Percentiles rank a stretch among this genome's conserved stretches.
phyloP scores from a whole-genome alignment of 2,888 invertebrate genomes.

The Phytoseiulus persimilis region DNA sequence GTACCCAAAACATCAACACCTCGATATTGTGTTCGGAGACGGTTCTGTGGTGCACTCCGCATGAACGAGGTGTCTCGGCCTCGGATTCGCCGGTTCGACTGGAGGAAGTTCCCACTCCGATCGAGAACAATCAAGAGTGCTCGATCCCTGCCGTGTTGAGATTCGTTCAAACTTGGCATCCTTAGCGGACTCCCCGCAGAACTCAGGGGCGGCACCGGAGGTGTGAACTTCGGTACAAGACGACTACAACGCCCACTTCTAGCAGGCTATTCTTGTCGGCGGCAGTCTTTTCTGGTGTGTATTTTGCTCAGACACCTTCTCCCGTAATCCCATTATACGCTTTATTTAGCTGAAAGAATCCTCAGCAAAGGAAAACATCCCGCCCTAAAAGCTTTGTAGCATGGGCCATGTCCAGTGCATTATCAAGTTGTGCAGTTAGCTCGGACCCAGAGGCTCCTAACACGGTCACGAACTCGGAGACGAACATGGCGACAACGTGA shows the following conservation, averaged over 20 bases:
- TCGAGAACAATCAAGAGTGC: not conserved
- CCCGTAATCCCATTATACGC: constrained; percentile 38
- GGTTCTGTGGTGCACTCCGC: not conserved
- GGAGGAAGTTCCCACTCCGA: not conserved
- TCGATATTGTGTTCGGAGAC: not conserved
- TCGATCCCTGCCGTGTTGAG: too few relatives aligned
- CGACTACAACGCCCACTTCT: not conserved
- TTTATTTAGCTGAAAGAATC: constrained; percentile 38
- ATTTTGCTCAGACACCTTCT: not conserved
- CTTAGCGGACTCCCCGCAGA: not conserved
- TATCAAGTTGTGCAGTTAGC: not conserved
- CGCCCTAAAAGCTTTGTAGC: constrained; percentile 9
- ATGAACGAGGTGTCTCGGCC: not conserved
- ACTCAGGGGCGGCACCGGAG: not conserved
- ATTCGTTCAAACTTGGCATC: not conserved
- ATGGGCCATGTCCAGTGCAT: not conserved
- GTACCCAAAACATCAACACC: not conserved
- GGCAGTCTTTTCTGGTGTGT: not conserved
- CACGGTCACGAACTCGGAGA: not conserved
- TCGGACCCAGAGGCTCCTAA: not conserved
- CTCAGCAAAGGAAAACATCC: constrained; percentile 24
- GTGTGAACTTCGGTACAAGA: not conserved
- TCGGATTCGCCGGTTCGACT: not conserved
- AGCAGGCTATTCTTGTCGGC: not conserved
- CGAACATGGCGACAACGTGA: not conserved